Evolutionary conservation across 1,140 invertebrate species (phyloP), one percentile per base, ranked within the genome.

Genomic region (Cotesia typhae): DNA sequence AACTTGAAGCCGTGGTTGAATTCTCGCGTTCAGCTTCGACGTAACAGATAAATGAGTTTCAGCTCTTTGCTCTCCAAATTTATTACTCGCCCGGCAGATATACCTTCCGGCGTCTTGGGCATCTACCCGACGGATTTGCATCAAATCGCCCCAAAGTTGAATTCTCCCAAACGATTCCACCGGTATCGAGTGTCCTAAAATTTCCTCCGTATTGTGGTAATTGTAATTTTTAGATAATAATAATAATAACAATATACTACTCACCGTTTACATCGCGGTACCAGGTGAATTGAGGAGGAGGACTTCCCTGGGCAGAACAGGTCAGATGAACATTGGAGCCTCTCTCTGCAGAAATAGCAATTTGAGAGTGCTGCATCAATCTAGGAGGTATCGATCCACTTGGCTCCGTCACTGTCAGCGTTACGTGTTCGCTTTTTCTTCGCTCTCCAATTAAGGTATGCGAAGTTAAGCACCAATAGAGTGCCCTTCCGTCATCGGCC

Each of bases 81-180:
- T 89, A 88, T 96, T 97, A 78, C 90, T 92, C 12, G 94, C 95
- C 67, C 94, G 89, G 83, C 95, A 97, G 70, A 92, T 88, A 84
- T 94, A 92, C 63, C 91, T 88, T 4, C 94, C 94, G n/a, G 90
- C 90, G 81, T 96, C 94, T 41, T 90, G 85, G 4, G 89, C 87
- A 75, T 91, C 89, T 7, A 92, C 89, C 57, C 92, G 88, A 5
- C 90, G 87, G 57, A 95, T 89, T 74, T 89, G 86, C 60, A 94
- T 85, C 28, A 91, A 85, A 78, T 90, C 90, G 41, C 88, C 87
- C 76, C 88, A 85, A 12, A 89, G 84, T 76, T 89, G 89, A 41
- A 90, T 88, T 4, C 91, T 85, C 0, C 90, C 86, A 77, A 82
- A 88, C 67, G 84, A 88, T 41, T 90, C 88, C 0, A 92, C 86